Base-by-base conservation (phyloP, 2,113 vertebrate genomes). In the Coreoperca whiteheadi region DNA sequence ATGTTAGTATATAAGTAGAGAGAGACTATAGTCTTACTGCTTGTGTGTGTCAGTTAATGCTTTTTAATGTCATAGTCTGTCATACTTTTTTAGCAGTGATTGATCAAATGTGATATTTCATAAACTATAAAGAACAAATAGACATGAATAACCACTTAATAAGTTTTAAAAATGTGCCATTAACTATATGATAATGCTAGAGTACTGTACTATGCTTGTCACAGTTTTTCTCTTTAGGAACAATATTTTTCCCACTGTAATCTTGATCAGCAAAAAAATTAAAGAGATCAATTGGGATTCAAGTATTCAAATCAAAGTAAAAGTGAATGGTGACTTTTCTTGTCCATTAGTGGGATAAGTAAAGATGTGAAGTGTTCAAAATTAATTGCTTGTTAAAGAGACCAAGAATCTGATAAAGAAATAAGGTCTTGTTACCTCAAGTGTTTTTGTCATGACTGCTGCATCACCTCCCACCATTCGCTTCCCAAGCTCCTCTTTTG, bases 381-480 rank as follows among this genome's bases (percentile, higher is more conserved):
- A 1, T 10, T 1, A 23, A 21, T 61, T 21, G 21, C 18, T 61
- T 59, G 12, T 56, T 56, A 56, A 57, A 28, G 21, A 28, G 25
- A 9, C 8, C 5, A 28, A 60, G 8, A 34, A 16, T 57, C 14
- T 59, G 21, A n/a, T 25, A 1, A 48, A 48, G 4, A 77, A 59
- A 48, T 21, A 23, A 39, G 1, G 1, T 37, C 18, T 59, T 59
- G 15, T 43, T 92, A 99, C 97, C 97, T 98, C 97, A 50, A 96
- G 85, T 81, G n/a, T n/a, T n/a, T n/a, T n/a, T 63, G 74, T 84
- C 34, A 43, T 37, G 16, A 34, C 30, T 3, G 3, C 90, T 2
- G 75, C 83, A 0, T 89, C 95, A 30, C 92, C 94, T 67, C 94
- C 94, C 56, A 93, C 83, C n/a, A 93, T 94, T 64, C 91, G 92